phyloP scores from a whole-genome alignment of 1,140 invertebrate species.

The Tribolium castaneum region DNA sequence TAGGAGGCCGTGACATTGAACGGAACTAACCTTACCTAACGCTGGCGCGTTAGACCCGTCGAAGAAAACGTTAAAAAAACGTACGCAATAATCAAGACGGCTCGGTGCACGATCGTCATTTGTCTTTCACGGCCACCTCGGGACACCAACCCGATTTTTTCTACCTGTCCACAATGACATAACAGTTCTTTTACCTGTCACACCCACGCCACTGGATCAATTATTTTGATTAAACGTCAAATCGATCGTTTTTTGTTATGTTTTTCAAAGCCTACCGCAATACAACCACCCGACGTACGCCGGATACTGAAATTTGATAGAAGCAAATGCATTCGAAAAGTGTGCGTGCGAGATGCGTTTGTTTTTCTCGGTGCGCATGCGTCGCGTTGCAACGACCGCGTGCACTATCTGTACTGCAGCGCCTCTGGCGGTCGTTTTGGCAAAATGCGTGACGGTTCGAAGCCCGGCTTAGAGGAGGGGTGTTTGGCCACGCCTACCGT shows the following conservation, averaged over 20 bases:
- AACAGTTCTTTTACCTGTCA: slow-evolving; percentile 26
- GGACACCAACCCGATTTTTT: slow-evolving; percentile 3
- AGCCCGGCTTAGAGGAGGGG: slow-evolving; percentile 32
- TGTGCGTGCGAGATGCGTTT: slow-evolving; percentile 13
- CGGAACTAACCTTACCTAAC: slow-evolving; percentile 40
- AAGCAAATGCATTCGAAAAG: not conserved
- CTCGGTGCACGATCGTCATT: not conserved
- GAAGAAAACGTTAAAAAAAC: slow-evolving; percentile 6
- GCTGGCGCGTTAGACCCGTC: slow-evolving; percentile 14
- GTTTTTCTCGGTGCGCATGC: not conserved
- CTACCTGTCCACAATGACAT: slow-evolving; percentile 21
- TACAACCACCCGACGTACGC: not conserved
- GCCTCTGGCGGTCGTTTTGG: not conserved
- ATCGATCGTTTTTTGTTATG: not conserved
- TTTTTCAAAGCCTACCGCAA: not conserved
- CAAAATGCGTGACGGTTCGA: not conserved
- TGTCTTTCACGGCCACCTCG: not conserved
- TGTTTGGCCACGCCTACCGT: slow-evolving; percentile 38
- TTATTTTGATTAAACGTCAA: not conserved
- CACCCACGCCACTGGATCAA: not conserved
- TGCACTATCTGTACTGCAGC: slow-evolving; percentile 24
- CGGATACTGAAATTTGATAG: not conserved
- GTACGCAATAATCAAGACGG: not conserved
- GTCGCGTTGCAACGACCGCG: slow-evolving; percentile 11
- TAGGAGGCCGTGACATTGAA: slow-evolving; percentile 39